phyloP scores from a whole-genome alignment of 2,888 invertebrate genomes.

The Molanna angustata region DNA sequence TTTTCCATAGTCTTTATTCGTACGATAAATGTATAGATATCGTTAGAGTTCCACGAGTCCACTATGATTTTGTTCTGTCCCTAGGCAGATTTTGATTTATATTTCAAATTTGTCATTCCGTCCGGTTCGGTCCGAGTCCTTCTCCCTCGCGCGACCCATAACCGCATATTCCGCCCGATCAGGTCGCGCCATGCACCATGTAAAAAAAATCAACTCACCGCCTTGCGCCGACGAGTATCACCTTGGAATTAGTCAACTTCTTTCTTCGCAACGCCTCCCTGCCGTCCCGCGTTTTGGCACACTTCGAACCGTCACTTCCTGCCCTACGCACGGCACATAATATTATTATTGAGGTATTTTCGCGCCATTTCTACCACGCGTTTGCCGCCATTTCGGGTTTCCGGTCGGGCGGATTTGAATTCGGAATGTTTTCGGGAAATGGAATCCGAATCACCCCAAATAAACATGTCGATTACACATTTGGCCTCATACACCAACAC shows the following conservation, averaged over 20 bases:
- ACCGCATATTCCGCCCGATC: neutral
- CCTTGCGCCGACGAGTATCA: too few species aligned
- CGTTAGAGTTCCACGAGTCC: slow-evolving; percentile 4
- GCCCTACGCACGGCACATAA: slow-evolving; percentile 12
- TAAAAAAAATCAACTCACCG: too few species aligned
- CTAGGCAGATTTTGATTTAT: slow-evolving; percentile 21
- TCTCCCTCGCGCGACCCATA: slow-evolving; percentile 5
- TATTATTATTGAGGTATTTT: slow-evolving; percentile 15
- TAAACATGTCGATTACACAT: slow-evolving; percentile 14
- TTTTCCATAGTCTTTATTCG: too few species aligned
- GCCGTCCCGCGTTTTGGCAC: neutral
- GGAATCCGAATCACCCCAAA: slow-evolving; percentile 7
- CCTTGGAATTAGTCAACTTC: neutral
- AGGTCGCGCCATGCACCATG: too few species aligned
- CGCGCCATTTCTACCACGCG: slow-evolving; percentile 22
- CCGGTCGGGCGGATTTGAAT: slow-evolving; percentile 16
- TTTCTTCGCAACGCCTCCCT: neutral
- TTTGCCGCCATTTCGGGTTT: slow-evolving; percentile 14
- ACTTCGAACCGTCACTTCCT: slow-evolving; percentile 1
- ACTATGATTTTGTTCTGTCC: slow-evolving; percentile 2
- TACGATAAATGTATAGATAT: too few species aligned
- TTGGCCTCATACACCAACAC: neutral
- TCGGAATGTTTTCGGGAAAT: slow-evolving; percentile 6
- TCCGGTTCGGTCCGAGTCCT: slow-evolving; percentile 15
- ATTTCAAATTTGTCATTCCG: slow-evolving; percentile 25